Base-by-base conservation (phyloP, 2,113 vertebrate genomes). In the Alexandromys fortis region DNA sequence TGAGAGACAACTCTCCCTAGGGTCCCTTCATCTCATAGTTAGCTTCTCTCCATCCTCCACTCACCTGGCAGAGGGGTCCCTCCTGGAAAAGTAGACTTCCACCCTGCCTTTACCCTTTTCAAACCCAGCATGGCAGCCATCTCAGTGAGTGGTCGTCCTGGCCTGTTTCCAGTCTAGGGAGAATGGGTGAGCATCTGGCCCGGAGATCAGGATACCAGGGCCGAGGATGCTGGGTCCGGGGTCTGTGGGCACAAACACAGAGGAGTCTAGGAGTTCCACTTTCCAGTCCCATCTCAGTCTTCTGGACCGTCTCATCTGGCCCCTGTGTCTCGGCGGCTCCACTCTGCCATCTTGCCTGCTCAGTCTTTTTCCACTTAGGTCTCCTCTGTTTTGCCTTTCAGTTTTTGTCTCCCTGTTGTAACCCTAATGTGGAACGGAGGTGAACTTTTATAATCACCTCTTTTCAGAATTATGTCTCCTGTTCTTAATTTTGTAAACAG, bases 401-500 rank as follows among this genome's bases (percentile, higher is more conserved):
- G 19, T 89, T 89, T 91, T 68, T 94, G 13, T 83, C 73, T 70
- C 52, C 33, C 21, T 90, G 26, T 70, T 93, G 86, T n/a, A 95
- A 78, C 86, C 55, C 26, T 94, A 92, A 89, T 45, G 61, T 67
- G 65, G 42, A 83, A 45, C 30, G 42, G n/a, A 94, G 63, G 61
- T 92, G 38, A 77, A 86, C 90, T 95, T 97, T 91, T 75, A 55
- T 91, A 89, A 79, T 90, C 73, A 67, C 21, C 63, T 92, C 0
- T 92, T 95, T 86, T 28, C 83, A 77, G 91, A 92, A 81, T 92
- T 76, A 67, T 89, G 65, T 81, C 68, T 63, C 87, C 67, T 79
- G 90, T 93, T 88, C 92, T 97, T 95, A 73, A 89, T 92, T 92
- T 94, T 90, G 65, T 19, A 92, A 92, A 92, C 11, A 19, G 90